Conservation (phyloP, 2,888 invertebrate genomes). For the Eurytoma californica region DNA sequence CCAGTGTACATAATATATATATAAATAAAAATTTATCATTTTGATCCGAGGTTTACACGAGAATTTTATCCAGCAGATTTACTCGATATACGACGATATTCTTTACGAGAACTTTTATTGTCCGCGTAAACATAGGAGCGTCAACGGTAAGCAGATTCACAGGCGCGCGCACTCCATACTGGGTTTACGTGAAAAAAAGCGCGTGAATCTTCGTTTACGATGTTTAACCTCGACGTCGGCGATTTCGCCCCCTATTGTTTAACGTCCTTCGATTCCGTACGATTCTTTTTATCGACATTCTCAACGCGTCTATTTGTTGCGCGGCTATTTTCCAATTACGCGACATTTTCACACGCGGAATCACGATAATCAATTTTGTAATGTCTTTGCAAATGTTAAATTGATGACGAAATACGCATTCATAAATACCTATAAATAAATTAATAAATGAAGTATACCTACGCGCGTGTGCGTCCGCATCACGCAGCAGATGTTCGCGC, state of each 20-base stretch:
- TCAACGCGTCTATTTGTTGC: conserved; percentile 28
- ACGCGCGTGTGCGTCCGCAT: not conserved
- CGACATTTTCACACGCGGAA: conserved; percentile 59
- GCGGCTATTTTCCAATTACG: conserved; percentile 51
- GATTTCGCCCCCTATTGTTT: conserved; percentile 1
- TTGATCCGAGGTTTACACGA: conserved; percentile 61
- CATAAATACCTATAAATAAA: conserved; percentile 22
- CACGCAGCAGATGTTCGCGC: no score
- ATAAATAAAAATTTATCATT: conserved; percentile 51
- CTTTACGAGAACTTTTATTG: conserved; percentile 61
- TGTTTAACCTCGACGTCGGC: conserved; percentile 15
- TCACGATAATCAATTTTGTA: conserved; percentile 69
- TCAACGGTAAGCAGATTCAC: no score
- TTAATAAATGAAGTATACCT: conserved; percentile 44
- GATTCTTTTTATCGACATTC: not conserved
- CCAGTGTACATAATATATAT: conserved; percentile 30
- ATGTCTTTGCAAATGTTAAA: conserved; percentile 57
- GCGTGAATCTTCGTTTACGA: not conserved
- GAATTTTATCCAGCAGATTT: conserved; percentile 64
- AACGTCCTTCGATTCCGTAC: not conserved
- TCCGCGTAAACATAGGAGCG: conserved; percentile 18
- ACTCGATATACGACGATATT: conserved; percentile 57
- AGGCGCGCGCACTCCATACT: no score
- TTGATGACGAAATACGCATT: conserved; percentile 38
- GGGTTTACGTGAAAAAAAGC: not conserved